Base-by-base conservation (phyloP, 2,888 invertebrate species). In the Andrena bicolor region DNA sequence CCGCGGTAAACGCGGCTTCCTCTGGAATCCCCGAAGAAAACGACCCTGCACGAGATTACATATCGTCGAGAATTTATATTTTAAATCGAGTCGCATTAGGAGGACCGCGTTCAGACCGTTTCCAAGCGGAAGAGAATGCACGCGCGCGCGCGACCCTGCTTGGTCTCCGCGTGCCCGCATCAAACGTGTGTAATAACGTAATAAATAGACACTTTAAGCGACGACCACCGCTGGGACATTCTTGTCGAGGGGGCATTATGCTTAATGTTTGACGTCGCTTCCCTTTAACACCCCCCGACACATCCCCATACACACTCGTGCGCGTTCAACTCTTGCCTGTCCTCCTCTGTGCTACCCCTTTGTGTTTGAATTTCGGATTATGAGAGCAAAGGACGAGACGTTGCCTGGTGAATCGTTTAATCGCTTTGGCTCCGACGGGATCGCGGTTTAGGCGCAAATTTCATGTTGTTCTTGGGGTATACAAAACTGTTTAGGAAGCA, bases 151-250 rank as follows among this genome's bases (percentile, higher is more conserved):
- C 56, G 10, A 26, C 23, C 23, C 20, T 56, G 56, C 85, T 80
- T 84, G 86, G 83, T 81, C 87, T 84, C 80, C 88, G 85, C 86
- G 86, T 87, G 88, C 83, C 63, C 88, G 89, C 90, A 92, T 92
- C 92, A 92, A 90, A 92, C 89, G 90, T 83, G 86, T 87, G 91
- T 92, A 92, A 92, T 92, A 91, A 92, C 90, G 88, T 92, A 90
- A 92, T 92, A 91, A 92, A 92, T 92, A 88, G 91, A 91, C 91
- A 92, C 91, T 92, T 92, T 91, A 90, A 89, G 86, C 85, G 87
- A 81, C 84, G 84, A 80, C 87, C 85, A 86, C 84, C 87, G 83
- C 80, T 66, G 82, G 82, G 85, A 89, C 90, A 92, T 91, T 92
- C 90, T 88, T 87, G 87, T 81, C 80, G 78, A 51, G 80, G 82